These are phyloP conservation scores for Elysia crispata DNA, from an alignment of 2,888 invertebrate species.

Conservation along the genomic window DNA sequence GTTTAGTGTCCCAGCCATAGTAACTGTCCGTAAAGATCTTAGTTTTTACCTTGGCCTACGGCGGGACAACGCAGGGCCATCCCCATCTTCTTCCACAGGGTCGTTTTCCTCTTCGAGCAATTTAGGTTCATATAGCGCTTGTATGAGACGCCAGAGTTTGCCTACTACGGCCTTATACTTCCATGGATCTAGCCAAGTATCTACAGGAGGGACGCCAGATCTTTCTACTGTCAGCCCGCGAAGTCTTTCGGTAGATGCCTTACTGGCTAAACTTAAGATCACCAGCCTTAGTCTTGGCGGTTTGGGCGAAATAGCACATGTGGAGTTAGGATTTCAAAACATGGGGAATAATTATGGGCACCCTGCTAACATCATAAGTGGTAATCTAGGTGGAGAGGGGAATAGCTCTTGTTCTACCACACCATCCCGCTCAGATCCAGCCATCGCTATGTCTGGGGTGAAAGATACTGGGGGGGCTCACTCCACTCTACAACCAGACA, in stretches of 20 bases:
- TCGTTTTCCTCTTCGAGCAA: too few species aligned
- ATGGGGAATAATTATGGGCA: too few species aligned
- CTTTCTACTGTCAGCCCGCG: slow-evolving; percentile 49
- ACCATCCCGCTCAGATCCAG: too few species aligned
- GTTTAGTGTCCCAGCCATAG: slow-evolving; percentile 61
- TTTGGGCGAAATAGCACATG: slow-evolving; percentile 53
- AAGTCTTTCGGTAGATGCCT: slow-evolving; percentile 60
- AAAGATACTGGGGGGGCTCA: slow-evolving; percentile 49
- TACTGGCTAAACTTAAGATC: slow-evolving; percentile 62
- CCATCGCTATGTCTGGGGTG: too few species aligned
- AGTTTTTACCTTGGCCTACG: slow-evolving; percentile 70
- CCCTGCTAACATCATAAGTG: too few species aligned
- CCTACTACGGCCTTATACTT: slow-evolving; percentile 57
- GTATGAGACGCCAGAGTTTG: slow-evolving; percentile 57
- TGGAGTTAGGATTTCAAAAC: slow-evolving; percentile 49
- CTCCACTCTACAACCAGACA: slow-evolving; percentile 51
- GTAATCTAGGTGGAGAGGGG: too few species aligned
- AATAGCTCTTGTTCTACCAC: too few species aligned
- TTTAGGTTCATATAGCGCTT: slow-evolving; percentile 51
- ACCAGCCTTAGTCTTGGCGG: slow-evolving; percentile 60
- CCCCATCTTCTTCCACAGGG: too few species aligned
- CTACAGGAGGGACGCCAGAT: slow-evolving; percentile 50
- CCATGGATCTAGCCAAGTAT: slow-evolving; percentile 47
- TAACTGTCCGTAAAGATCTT: slow-evolving; percentile 56
- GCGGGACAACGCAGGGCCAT: slow-evolving; percentile 80